phyloP scores from a whole-genome alignment of 2,888 invertebrate genomes.

The Agrotis segetum region DNA sequence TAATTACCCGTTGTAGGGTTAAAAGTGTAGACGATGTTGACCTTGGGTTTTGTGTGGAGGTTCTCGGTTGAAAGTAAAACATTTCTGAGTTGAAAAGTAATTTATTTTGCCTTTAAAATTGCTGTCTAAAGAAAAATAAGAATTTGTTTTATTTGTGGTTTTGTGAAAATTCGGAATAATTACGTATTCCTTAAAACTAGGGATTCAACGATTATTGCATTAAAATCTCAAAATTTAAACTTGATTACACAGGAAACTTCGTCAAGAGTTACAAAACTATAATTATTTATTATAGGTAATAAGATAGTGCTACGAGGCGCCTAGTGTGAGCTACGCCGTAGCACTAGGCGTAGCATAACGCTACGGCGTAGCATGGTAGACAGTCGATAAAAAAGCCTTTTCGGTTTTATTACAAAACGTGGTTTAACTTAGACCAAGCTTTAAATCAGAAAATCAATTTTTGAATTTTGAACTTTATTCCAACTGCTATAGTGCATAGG shows the following conservation, averaged over 20 bases:
- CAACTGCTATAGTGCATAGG: too few relatives aligned
- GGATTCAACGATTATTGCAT: too few relatives aligned
- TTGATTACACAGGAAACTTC: too few relatives aligned
- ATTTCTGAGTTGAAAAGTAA: neutral
- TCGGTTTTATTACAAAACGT: too few relatives aligned
- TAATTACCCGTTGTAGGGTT: slow-evolving; percentile 16
- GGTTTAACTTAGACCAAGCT: too few relatives aligned
- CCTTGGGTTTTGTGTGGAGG: neutral
- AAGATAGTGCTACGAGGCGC: slow-evolving; percentile 12
- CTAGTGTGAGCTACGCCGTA: slow-evolving; percentile 20
- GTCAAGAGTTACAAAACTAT: neutral
- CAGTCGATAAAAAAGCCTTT: too few relatives aligned
- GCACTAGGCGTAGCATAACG: neutral
- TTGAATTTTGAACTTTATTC: too few relatives aligned
- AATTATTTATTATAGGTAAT: neutral
- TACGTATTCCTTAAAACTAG: neutral
- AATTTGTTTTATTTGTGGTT: neutral
- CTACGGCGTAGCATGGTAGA: neutral
- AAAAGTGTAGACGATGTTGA: neutral
- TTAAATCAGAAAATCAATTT: too few relatives aligned
- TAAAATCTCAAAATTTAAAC: too few relatives aligned
- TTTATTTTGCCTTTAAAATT: neutral
- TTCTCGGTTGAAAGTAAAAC: neutral
- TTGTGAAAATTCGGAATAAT: neutral
- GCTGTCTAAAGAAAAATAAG: neutral